A percentile compares a stretch with the other conserved stretches of the same genome.
phyloP scores from a whole-genome alignment of 2,113 vertebrate genomes.

The Sciurus niger region DNA sequence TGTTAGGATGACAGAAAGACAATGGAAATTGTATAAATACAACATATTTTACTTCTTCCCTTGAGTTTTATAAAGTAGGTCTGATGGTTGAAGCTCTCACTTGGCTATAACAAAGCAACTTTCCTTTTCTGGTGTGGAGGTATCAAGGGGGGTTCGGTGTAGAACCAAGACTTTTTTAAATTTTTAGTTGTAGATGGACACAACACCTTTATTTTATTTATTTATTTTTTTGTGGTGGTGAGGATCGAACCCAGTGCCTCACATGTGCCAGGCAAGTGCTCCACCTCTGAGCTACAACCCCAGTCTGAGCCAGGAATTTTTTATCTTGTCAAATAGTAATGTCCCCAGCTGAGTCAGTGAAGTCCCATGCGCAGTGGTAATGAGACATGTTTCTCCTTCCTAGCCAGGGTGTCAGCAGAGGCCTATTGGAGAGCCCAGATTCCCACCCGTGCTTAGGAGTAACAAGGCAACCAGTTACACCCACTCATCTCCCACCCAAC shows the following conservation, averaged over 20 bases:
- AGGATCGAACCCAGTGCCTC: no score
- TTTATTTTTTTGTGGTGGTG: no score
- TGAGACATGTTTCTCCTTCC: not conserved
- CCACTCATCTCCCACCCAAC: no score
- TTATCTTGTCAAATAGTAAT: not conserved
- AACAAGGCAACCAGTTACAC: not conserved
- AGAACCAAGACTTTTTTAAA: no score
- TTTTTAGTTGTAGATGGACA: no score
- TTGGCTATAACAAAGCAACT: not conserved
- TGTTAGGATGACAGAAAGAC: not conserved
- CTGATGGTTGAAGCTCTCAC: not conserved
- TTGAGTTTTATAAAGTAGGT: conserved; percentile 15
- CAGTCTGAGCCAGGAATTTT: not conserved
- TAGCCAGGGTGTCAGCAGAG: not conserved
- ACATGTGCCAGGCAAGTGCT: no score
- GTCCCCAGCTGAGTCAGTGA: not conserved
- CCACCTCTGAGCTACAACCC: no score
- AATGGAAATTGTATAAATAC: not conserved
- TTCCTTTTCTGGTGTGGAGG: not conserved
- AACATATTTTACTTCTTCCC: not conserved
- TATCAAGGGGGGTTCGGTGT: not conserved
- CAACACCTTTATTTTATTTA: no score
- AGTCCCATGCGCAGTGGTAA: no score
- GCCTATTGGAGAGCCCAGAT: not conserved
- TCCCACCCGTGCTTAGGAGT: fast-evolving